These are phyloP conservation scores for Cromileptes altivelis DNA, from an alignment of 2,113 vertebrate genomes.

Conservation along the genomic window DNA sequence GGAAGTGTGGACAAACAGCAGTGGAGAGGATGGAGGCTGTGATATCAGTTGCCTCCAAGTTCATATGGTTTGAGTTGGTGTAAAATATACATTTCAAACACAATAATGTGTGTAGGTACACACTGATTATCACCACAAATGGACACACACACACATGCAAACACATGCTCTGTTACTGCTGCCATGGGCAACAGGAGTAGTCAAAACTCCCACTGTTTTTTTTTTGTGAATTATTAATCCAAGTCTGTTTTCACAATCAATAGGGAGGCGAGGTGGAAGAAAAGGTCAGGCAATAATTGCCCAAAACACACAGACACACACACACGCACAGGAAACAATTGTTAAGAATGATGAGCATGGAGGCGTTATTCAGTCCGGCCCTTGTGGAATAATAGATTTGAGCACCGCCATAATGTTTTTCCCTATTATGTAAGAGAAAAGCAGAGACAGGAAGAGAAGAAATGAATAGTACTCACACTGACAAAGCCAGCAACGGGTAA, in stretches of 20 bases:
- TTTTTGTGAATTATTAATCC: constrained; percentile 69
- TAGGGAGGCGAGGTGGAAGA: constrained; percentile 50
- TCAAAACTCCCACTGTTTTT: constrained; percentile 57
- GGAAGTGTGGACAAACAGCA: neutral
- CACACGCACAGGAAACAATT: constrained; percentile 60
- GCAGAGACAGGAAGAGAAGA: constrained; percentile 46
- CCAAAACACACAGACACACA: constrained; percentile 31
- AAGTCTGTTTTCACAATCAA: constrained; percentile 72
- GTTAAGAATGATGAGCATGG: constrained; percentile 67
- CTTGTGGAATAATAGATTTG: constrained; percentile 70
- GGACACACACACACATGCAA: constrained; percentile 11
- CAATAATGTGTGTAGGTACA: neutral
- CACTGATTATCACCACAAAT: neutral
- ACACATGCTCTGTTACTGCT: constrained; percentile 35
- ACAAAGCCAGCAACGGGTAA: constrained; percentile 11
- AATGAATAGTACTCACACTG: constrained; percentile 45
- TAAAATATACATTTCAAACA: constrained; percentile 18
- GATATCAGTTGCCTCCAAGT: neutral
- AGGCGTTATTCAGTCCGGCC: constrained; percentile 63
- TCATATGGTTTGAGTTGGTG: constrained; percentile 4
- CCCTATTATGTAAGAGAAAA: constrained; percentile 61
- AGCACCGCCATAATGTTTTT: constrained; percentile 54
- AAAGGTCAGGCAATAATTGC: constrained; percentile 72
- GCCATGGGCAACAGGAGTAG: constrained; percentile 60
- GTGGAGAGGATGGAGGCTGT: too few relatives aligned